These are phyloP conservation scores for Daphoenositta chrysoptera DNA, from an alignment of 2,113 vertebrate genomes.

Conservation along the genomic window DNA sequence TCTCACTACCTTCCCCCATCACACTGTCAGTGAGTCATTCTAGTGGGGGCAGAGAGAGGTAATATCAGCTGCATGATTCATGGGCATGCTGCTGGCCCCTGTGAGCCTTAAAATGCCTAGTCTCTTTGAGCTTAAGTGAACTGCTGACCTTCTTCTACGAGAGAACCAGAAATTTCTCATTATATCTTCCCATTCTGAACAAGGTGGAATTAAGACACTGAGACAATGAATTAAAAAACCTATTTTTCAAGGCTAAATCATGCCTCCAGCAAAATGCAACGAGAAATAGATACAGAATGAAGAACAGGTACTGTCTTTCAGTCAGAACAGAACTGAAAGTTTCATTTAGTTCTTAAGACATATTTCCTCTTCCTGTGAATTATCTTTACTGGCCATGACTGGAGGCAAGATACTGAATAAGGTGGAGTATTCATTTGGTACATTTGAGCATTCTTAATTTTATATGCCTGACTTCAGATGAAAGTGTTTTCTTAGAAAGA, in stretches of 20 bases:
- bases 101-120: background rate
- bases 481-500: background rate
- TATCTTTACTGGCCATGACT: background rate
- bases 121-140: background rate
- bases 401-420: conserved; percentile 20
- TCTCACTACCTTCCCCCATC: background rate
- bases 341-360: conserved; percentile 15
- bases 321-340: background rate
- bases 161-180: background rate
- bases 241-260: conserved; percentile 7
- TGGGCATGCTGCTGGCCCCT: background rate
- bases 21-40: background rate
- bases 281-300: background rate
- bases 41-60: background rate
- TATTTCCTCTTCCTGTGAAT: conserved; percentile 29
- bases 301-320: conserved; percentile 18
- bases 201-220: background rate
- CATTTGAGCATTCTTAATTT: background rate
- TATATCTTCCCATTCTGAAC: background rate
- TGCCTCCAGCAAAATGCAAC: background rate
- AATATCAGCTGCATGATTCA: background rate
- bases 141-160: background rate
- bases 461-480: conserved; percentile 18
- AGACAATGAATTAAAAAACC: background rate
- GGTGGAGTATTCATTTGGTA: background rate